Conservation (phyloP, 1,140 invertebrate genomes). For the Probaryconus sp. region DNA sequence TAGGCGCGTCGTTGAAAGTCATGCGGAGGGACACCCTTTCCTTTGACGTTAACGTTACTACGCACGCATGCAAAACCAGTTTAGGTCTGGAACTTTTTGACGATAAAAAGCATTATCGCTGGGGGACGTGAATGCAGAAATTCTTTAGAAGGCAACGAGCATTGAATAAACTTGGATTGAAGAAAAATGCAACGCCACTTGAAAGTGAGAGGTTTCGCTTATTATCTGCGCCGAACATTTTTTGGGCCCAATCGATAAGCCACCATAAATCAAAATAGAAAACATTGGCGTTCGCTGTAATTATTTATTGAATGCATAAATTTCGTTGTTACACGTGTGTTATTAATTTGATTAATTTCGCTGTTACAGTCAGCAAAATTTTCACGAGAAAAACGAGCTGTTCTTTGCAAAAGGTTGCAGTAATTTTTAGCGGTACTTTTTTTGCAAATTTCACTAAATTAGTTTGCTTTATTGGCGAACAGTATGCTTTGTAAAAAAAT, state of each 20-base stretch:
- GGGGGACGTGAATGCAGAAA: slow-evolving; percentile 58
- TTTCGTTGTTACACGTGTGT: background rate
- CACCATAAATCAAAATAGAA: slow-evolving; percentile 29
- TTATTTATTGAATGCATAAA: background rate
- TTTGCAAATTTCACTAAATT: no score
- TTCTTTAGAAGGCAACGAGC: slow-evolving; percentile 19
- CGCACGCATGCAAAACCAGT: slow-evolving; percentile 49
- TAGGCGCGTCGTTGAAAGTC: slow-evolving; percentile 48
- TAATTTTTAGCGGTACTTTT: no score
- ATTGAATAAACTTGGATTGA: slow-evolving; percentile 30
- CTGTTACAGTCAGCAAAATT: no score
- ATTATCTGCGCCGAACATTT: slow-evolving; percentile 35
- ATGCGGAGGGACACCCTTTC: slow-evolving; percentile 32
- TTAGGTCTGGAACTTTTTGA: slow-evolving; percentile 50
- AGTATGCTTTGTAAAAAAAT: no score
- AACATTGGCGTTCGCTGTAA: background rate
- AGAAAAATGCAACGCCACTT: slow-evolving; percentile 31
- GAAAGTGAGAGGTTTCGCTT: slow-evolving; percentile 52
- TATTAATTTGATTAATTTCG: no score
- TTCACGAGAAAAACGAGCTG: no score
- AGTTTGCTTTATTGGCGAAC: no score
- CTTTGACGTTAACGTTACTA: background rate
- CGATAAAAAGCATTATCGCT: slow-evolving; percentile 47
- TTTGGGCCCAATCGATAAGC: slow-evolving; percentile 32
- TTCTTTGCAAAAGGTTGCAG: no score